These are phyloP conservation scores for Indicator maculatus DNA, from an alignment of 2,113 vertebrate genomes.

Conservation along the genomic window DNA sequence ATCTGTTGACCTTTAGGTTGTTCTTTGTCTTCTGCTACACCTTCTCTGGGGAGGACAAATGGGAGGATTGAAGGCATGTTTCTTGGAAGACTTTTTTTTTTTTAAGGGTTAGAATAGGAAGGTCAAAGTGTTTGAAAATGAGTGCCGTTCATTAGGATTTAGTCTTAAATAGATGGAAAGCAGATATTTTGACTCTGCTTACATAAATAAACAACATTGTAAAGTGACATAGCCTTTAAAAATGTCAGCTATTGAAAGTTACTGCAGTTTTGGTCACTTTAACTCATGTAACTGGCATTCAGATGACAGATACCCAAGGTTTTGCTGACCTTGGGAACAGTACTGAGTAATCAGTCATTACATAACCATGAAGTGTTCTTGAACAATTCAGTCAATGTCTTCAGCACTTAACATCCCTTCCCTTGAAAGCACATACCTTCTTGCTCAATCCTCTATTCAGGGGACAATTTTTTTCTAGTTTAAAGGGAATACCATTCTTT, in stretches of 20 bases:
- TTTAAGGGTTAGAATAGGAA: background rate
- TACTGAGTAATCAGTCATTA: conserved; percentile 58
- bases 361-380: conserved; percentile 46
- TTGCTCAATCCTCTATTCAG: background rate
- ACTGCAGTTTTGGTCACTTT: conserved; percentile 24
- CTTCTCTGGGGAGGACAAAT: background rate
- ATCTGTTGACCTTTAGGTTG: background rate
- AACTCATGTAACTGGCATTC: conserved; percentile 36
- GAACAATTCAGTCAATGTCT: conserved; percentile 33
- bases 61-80: background rate
- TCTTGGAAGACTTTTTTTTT: background rate
- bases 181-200: background rate
- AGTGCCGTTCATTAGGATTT: background rate
- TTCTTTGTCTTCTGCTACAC: background rate
- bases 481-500: background rate
- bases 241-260: conserved; percentile 16
- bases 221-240: background rate
- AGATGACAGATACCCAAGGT: conserved; percentile 56
- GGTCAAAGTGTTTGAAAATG: background rate
- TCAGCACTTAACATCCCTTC: conserved; percentile 22
- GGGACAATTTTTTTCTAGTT: conserved; percentile 21
- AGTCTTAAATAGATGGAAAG: background rate
- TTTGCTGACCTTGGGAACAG: conserved; percentile 60
- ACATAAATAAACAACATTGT: conserved; percentile 35
- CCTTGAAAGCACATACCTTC: background rate